Evolutionary conservation across 1,140 invertebrate genomes (phyloP).

Genomic region (Lamellibrachia luymesi): DNA sequence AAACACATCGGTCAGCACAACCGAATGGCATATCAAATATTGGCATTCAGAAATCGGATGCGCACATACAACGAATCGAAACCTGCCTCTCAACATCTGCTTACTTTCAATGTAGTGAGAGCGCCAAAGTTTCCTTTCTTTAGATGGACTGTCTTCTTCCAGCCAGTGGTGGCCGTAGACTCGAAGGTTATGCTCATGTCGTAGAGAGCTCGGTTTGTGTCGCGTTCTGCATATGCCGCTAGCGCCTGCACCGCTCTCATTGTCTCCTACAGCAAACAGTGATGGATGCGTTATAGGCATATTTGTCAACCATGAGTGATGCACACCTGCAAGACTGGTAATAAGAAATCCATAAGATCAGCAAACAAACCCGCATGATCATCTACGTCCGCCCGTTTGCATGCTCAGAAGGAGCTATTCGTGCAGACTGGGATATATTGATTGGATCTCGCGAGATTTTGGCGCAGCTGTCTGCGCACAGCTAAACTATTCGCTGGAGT

Average conservation of each 20-base stretch:
- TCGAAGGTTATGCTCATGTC: slow-evolving; percentile 77
- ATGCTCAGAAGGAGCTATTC: too few relatives aligned
- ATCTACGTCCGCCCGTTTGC: too few relatives aligned
- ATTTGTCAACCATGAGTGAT: too few relatives aligned
- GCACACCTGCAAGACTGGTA: too few relatives aligned
- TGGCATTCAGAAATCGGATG: slow-evolving; percentile 60
- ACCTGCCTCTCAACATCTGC: slow-evolving; percentile 17
- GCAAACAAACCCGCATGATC: too few relatives aligned
- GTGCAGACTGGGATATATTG: too few relatives aligned
- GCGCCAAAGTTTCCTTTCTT: slow-evolving; percentile 43
- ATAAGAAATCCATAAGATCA: too few relatives aligned
- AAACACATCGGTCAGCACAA: background rate
- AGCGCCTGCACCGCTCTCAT: slow-evolving; percentile 84
- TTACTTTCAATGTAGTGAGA: slow-evolving; percentile 38
- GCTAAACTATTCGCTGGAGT: background rate
- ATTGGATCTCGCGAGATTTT: too few relatives aligned
- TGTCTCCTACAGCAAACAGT: slow-evolving; percentile 64
- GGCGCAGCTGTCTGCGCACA: too few relatives aligned
- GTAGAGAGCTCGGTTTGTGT: slow-evolving; percentile 84
- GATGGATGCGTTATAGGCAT: background rate
- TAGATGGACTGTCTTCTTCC: slow-evolving; percentile 33
- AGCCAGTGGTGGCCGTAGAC: slow-evolving; percentile 72
- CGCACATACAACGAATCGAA: slow-evolving; percentile 81
- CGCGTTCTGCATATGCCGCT: slow-evolving; percentile 83
- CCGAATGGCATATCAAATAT: background rate